These are phyloP conservation scores for Pogonognathellus flavescens DNA, from an alignment of 1,140 invertebrate species.

Conservation along the genomic window DNA sequence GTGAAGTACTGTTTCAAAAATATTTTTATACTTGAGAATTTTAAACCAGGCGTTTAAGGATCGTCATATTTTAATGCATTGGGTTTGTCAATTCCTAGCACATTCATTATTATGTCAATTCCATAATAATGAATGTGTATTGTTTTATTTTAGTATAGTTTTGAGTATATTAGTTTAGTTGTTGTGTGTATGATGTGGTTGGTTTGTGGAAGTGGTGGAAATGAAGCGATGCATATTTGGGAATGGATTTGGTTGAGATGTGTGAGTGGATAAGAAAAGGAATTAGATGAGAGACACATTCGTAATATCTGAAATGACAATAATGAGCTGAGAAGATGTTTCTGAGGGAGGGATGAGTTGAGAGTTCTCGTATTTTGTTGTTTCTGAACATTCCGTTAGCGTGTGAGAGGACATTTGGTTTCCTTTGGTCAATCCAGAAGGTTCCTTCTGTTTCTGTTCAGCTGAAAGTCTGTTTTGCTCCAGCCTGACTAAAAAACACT, in stretches of 20 bases:
- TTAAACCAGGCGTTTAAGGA: no score
- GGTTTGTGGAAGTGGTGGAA: no score
- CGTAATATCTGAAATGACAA: not conserved
- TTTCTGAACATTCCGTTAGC: not conserved
- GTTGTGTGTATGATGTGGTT: no score
- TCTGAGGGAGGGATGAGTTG: not conserved
- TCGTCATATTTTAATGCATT: no score
- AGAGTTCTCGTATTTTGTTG: not conserved
- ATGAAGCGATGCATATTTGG: no score
- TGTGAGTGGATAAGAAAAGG: not conserved
- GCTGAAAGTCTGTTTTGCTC: not conserved
- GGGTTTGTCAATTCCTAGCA: no score
- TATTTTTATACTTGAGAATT: no score
- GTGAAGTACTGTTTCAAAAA: no score
- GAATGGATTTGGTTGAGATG: not conserved
- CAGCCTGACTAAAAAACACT: conserved; percentile 12
- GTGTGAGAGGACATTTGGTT: conserved; percentile 9
- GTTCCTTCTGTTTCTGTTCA: not conserved
- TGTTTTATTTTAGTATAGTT: no score
- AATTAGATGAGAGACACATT: not conserved
- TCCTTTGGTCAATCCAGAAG: not conserved
- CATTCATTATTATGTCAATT: no score
- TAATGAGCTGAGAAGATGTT: not conserved
- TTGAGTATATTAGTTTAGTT: no score
- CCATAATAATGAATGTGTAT: no score